Conservation (phyloP, 2,797 vertebrate genomes). For the Pseudotriccus pelzelni region DNA sequence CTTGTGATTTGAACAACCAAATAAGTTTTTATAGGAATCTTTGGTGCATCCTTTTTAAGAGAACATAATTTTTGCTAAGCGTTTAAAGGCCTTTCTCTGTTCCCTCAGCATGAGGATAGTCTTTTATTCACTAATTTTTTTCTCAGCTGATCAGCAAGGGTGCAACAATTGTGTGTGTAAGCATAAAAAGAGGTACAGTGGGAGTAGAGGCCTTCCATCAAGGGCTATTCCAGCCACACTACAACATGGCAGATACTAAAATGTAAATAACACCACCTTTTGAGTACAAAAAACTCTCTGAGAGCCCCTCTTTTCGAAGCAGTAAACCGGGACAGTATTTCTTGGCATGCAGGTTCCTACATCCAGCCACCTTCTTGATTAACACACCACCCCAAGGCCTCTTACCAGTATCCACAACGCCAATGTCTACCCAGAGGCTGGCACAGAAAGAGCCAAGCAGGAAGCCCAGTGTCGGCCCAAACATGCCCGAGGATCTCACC, state of each 20-base stretch:
- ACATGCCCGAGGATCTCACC: slow-evolving; percentile 82
- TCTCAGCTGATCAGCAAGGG: background rate
- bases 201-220: fast-evolving
- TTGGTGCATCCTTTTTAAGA: background rate
- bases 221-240: background rate
- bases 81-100: background rate
- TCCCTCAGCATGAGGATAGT: fast-evolving
- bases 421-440: slow-evolving; percentile 89
- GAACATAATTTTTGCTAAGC: background rate
- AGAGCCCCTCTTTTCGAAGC: fast-evolving
- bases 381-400: fast-evolving
- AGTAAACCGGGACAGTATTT: background rate
- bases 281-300: background rate
- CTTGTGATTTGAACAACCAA: background rate
- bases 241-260: background rate
- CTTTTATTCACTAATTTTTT: background rate
- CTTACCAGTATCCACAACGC: slow-evolving; percentile 84
- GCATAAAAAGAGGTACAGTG: background rate
- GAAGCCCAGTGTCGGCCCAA: slow-evolving; percentile 86
- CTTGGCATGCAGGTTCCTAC: background rate
- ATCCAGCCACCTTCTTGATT: fast-evolving
- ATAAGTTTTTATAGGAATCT: background rate
- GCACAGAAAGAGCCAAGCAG: slow-evolving; percentile 84
- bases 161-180: background rate
- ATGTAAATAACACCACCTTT: background rate